These are phyloP conservation scores for Apotomis capreana DNA, from an alignment of 2,888 invertebrate genomes.

Conservation along the genomic window DNA sequence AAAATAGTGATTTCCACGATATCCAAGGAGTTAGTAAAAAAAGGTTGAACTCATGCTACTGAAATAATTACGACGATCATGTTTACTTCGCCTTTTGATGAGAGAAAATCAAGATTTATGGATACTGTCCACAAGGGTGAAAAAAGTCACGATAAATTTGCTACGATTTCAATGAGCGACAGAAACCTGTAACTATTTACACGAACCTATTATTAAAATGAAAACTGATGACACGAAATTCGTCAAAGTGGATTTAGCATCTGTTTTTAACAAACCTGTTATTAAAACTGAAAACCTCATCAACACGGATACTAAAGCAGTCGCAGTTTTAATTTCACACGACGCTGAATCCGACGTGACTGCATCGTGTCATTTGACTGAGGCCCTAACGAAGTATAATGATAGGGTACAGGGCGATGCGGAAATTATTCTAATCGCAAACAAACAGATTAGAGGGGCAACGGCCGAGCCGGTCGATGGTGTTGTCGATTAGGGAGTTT, in stretches of 20 bases:
- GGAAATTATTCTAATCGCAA: constrained; percentile 50
- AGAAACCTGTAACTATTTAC: no score
- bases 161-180: no score
- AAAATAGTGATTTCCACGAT: not conserved
- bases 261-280: not conserved
- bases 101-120: no score
- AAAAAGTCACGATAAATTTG: no score
- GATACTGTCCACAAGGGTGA: no score
- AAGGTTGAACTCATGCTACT: not conserved
- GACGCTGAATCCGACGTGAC: constrained; percentile 5
- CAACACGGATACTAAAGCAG: not conserved
- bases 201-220: not conserved
- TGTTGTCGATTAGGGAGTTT: constrained; percentile 10
- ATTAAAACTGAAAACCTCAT: not conserved
- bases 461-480: constrained; percentile 27
- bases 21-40: not conserved
- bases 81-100: no score
- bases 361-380: constrained; percentile 23
- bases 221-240: no score
- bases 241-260: no score
- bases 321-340: constrained; percentile 23
- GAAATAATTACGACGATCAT: no score
- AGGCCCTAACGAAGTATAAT: constrained; percentile 55
- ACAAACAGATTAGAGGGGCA: constrained; percentile 41
- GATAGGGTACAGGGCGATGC: constrained; percentile 50